Evolutionary conservation across 2,113 vertebrate species (phyloP).

Genomic region (Oncorhynchus kisutch): DNA sequence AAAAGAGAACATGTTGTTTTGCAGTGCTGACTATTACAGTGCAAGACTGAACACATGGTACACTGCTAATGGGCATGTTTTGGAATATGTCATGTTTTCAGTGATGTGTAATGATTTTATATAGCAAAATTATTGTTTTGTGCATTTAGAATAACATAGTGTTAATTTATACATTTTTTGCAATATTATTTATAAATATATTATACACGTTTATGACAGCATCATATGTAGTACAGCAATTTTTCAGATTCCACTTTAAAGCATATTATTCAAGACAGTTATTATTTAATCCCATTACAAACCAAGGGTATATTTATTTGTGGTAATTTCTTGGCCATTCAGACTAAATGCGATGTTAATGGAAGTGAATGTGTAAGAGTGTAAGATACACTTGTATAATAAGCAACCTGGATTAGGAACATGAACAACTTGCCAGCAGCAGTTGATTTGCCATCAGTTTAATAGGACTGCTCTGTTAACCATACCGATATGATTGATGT

Average conservation of each 20-base stretch:
- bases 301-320: not conserved
- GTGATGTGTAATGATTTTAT: not conserved
- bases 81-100: conserved; percentile 18
- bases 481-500: conserved; percentile 28
- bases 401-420: not conserved
- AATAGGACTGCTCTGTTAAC: conserved; percentile 28
- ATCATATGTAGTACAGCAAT: not conserved
- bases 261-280: not conserved
- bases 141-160: conserved; percentile 7
- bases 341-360: not conserved
- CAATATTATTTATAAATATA: not conserved
- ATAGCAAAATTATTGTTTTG: conserved; percentile 16
- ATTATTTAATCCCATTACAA: not conserved
- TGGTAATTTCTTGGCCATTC: not conserved
- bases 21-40: conserved; percentile 70
- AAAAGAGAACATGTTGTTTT: conserved; percentile 15
- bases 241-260: not conserved
- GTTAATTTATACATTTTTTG: not conserved
- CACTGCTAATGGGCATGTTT: conserved; percentile 56
- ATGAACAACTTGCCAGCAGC: not conserved
- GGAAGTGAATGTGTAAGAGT: not conserved
- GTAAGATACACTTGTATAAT: not conserved
- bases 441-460: not conserved
- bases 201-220: not conserved
- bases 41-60: conserved; percentile 59